A percentile compares a stretch with the other conserved stretches of the same genome.
Evolutionary conservation across 2,888 invertebrate genomes (phyloP).

Genomic region (Oscheius sp.): DNA sequence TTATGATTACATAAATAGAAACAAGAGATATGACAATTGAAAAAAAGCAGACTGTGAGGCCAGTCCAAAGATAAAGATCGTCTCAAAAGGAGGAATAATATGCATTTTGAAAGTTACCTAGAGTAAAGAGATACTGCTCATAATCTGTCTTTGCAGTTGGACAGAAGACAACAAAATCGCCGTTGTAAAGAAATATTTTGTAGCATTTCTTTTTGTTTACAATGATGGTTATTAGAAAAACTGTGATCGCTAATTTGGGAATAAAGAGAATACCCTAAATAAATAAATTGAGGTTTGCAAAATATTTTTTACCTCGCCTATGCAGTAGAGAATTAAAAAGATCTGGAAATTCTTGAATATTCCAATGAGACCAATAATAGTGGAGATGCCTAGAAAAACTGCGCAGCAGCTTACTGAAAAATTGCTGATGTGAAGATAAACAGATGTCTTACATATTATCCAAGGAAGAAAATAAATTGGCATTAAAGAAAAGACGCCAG

Average conservation of each 20-base stretch:
- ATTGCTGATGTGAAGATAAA: neutral
- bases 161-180: neutral
- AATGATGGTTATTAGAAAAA: neutral
- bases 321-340: neutral
- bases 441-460: neutral
- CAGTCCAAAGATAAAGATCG: constrained; percentile 12
- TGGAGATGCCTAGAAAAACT: too few species aligned
- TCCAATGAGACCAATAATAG: neutral
- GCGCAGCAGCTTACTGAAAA: constrained; percentile 1
- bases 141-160: neutral
- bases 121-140: neutral
- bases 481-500: neutral
- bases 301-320: neutral
- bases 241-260: neutral
- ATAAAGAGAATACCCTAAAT: neutral
- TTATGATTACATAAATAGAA: neutral
- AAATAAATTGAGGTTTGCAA: too few species aligned
- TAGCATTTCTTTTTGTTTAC: neutral
- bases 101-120: neutral
- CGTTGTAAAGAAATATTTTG: neutral
- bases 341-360: neutral
- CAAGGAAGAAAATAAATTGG: constrained; percentile 11
- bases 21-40: neutral
- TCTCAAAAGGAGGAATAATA: neutral
- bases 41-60: neutral